Conservation (phyloP, 92 coral and sea anemone genomes). For the Micromussa lordhowensis region DNA sequence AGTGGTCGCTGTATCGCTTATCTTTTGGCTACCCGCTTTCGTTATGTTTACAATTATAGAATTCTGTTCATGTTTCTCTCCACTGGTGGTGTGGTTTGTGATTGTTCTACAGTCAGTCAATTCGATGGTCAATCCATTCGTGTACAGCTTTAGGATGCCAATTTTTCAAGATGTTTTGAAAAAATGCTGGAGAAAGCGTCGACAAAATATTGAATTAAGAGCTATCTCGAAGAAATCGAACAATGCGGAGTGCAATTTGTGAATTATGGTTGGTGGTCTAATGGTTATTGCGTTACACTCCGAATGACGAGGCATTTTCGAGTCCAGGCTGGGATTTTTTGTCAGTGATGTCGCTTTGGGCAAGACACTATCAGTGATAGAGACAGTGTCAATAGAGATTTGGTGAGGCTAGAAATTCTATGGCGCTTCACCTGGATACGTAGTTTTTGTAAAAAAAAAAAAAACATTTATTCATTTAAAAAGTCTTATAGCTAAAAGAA, state of each 20-base stretch:
- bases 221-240: not conserved
- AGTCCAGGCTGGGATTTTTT: no score
- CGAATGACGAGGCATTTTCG: no score
- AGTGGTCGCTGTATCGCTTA: conserved; percentile 16
- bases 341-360: no score
- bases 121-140: conserved; percentile 24
- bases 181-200: not conserved
- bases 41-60: not conserved
- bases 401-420: no score
- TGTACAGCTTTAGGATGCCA: conserved; percentile 21
- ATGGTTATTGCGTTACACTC: no score
- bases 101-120: not conserved
- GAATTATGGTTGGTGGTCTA: not conserved
- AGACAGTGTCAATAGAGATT: no score
- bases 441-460: no score
- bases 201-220: not conserved
- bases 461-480: no score
- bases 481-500: no score
- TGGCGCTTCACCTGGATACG: no score
- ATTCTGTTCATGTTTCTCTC: conserved; percentile 17
- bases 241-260: not conserved
- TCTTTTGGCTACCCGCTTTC: conserved; percentile 26
- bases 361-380: no score
- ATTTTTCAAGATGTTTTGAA: conserved; percentile 16
- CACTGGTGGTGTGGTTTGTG: not conserved